Percentiles rank a stretch among this genome's conserved stretches.
Evolutionary conservation across 2,888 invertebrate genomes (phyloP).

Genomic region (Mechanitis messenoides): DNA sequence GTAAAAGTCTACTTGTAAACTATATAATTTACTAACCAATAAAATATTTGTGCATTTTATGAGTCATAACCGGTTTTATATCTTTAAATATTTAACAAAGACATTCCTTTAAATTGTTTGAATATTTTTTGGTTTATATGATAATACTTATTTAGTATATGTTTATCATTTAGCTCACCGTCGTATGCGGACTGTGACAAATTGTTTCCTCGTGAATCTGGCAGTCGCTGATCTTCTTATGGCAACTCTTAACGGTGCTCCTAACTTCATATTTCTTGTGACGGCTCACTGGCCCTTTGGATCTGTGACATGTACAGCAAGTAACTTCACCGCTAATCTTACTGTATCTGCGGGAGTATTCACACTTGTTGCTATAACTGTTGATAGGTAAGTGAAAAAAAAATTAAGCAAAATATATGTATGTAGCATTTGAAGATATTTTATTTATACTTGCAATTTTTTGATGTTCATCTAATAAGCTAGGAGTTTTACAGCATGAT

Average conservation of each 20-base stretch:
- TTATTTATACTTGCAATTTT: neutral
- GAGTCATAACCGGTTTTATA: too few species aligned
- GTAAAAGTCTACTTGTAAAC: too few species aligned
- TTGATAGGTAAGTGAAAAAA: constrained; percentile 83
- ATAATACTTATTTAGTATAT: neutral
- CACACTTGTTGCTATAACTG: constrained; percentile 93
- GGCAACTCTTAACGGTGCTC: constrained; percentile 90
- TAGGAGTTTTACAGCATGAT: too few species aligned
- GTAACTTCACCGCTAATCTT: constrained; percentile 92
- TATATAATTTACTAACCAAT: too few species aligned
- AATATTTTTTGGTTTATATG: too few species aligned
- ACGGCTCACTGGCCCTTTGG: constrained; percentile 93
- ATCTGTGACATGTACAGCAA: constrained; percentile 87
- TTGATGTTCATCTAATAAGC: too few species aligned
- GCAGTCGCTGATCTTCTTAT: constrained; percentile 91
- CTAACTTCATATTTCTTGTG: constrained; percentile 92
- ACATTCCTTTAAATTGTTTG: too few species aligned
- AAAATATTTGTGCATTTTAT: too few species aligned
- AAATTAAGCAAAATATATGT: neutral
- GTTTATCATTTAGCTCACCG: constrained; percentile 79
- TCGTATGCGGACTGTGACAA: constrained; percentile 91
- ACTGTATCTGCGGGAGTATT: constrained; percentile 94
- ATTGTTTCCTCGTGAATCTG: constrained; percentile 92
- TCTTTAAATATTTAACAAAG: too few species aligned
- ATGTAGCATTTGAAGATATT: neutral